Base-by-base conservation (phyloP, 2,113 vertebrate species). In the Notiomystis cincta region DNA sequence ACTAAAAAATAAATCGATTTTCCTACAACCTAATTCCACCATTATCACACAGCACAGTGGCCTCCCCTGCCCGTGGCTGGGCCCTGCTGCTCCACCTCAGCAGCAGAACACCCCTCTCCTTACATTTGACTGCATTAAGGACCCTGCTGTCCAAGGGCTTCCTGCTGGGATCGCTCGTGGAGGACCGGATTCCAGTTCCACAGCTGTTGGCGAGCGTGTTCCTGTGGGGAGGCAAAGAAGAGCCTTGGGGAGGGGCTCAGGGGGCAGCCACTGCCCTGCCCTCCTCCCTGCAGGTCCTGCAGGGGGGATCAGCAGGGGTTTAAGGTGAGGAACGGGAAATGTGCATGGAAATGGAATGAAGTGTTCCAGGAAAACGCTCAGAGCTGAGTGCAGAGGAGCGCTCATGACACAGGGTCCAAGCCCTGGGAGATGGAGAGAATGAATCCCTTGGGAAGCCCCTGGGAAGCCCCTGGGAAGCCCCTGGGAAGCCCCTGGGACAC, bases 151-250 rank as follows among this genome's bases (percentile, higher is more conserved):
- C 99, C 97, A 99, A 97, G 0, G 99, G 99, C 88, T 99, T 99
- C 88, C 99, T 97, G 97, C 98, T 99, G 1, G 99, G 99, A 95
- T 99, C 99, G 21, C 99, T 99, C 18, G 99, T 99, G 62, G 99
- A 99, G 3, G 99, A 99, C 42, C 99, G 99, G 93, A 99, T 99
- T 78, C 99, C 99, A 6, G 99, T 99, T 70, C 99, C 99, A 0
- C 99, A 99, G 97, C 99, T 99, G 97, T 99, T 99, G 97, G 99
- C 99, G 94, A 99, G 97, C 0, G 99, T 99, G 98, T 99, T 99
- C 98, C 99, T 99, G 98, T 89, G 86, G 18, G 70, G 64, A 82
- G 15, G 9, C 65, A 57, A 10, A 35, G 30, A 14, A 60, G 6
- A 35, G 15, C 64, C 73, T 90, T 53, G 93, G 11, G 9, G 5